A percentile compares a stretch with the other conserved stretches of the same genome.
phyloP scores from a whole-genome alignment of 2,797 vertebrate genomes.

The Galago senegalensis region DNA sequence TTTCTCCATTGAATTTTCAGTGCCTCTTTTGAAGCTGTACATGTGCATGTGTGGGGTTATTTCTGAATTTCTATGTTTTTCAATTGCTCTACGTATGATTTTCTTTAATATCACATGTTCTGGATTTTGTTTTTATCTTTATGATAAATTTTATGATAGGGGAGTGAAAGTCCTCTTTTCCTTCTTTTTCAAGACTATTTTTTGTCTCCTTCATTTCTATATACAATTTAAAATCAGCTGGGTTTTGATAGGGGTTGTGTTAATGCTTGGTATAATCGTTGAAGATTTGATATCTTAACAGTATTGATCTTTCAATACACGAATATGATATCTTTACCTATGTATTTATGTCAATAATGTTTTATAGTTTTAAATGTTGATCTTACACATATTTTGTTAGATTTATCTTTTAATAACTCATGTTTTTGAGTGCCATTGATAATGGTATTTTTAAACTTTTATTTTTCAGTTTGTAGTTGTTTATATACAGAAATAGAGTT shows the following conservation, averaged over 20 bases:
- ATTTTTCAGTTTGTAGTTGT: slow-evolving; percentile 27
- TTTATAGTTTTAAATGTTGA: not conserved
- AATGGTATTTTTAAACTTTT: not conserved
- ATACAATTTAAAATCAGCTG: not conserved
- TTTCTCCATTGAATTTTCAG: not conserved
- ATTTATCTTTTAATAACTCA: not conserved
- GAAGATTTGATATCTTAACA: not conserved
- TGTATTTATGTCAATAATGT: not conserved
- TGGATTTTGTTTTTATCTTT: not conserved
- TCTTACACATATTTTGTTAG: not conserved
- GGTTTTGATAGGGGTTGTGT: not conserved
- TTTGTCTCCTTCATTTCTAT: not conserved
- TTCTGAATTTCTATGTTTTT: slow-evolving; percentile 8
- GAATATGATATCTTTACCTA: not conserved
- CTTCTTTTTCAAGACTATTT: not conserved
- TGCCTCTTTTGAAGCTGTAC: not conserved
- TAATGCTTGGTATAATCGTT: not conserved
- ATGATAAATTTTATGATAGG: not conserved
- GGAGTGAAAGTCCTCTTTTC: not conserved
- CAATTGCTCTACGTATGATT: not conserved
- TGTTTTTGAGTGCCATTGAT: not conserved
- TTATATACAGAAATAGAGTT: not conserved
- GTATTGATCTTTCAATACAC: not conserved
- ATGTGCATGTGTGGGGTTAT: not conserved
- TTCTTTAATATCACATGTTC: not conserved